A percentile compares a stretch with the other conserved stretches of the same genome.
These are phyloP conservation scores for Axinella damicornis DNA, from an alignment of 37 sponge, comb jelly and placozoan species.

Conservation along the genomic window DNA sequence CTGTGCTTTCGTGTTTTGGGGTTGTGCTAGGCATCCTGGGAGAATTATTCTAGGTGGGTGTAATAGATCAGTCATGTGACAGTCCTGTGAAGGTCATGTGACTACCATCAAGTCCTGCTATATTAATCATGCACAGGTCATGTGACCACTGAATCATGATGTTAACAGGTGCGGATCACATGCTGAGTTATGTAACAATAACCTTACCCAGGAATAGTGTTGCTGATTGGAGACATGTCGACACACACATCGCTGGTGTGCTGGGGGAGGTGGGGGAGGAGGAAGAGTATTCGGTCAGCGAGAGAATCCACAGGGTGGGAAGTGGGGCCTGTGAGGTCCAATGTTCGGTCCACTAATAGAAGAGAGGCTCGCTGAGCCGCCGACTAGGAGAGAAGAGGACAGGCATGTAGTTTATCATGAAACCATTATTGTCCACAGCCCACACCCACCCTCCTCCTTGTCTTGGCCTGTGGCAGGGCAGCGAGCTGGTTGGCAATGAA, in stretches of 20 bases:
- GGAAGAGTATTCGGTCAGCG: conserved; percentile 50
- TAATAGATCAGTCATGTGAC: too few relatives aligned
- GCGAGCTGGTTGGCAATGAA: conserved; percentile 65
- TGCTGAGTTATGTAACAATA: too few relatives aligned
- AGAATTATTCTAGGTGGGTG: not conserved
- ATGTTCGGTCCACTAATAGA: conserved; percentile 69
- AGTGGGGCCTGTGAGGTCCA: conserved; percentile 62
- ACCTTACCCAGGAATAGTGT: conserved; percentile 1
- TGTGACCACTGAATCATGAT: too few relatives aligned
- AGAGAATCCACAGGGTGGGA: conserved; percentile 52
- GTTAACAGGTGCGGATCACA: too few relatives aligned
- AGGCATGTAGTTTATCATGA: too few relatives aligned
- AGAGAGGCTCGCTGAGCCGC: conserved; percentile 59
- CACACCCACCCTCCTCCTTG: conserved; percentile 60
- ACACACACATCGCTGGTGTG: conserved; percentile 62
- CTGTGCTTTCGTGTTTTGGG: conserved; percentile 13
- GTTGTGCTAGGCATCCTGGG: conserved; percentile 59
- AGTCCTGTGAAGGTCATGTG: too few relatives aligned
- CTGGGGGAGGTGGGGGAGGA: conserved; percentile 41
- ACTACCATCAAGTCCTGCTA: too few relatives aligned
- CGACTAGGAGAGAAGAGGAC: conserved; percentile 24
- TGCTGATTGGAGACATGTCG: conserved; percentile 48
- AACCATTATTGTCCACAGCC: not conserved
- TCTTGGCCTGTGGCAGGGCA: conserved; percentile 19
- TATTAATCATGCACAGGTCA: too few relatives aligned